These are phyloP conservation scores for Cheilosia urbana DNA, from an alignment of 2,888 invertebrate species.

Conservation along the genomic window DNA sequence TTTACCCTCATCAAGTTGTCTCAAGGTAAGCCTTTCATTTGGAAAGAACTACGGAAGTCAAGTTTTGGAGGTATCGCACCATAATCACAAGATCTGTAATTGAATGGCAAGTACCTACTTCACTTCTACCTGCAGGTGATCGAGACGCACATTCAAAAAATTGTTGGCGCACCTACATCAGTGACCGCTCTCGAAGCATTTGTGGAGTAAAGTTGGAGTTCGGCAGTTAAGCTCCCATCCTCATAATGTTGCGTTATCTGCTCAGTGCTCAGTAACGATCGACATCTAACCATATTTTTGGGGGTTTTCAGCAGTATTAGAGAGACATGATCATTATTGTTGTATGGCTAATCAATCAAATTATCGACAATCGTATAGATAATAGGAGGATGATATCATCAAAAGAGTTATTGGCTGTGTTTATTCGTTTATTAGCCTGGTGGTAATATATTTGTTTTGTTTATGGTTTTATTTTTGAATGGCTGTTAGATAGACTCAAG, in stretches of 20 bases:
- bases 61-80: no score
- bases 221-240: slow-evolving; percentile 7
- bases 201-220: slow-evolving; percentile 6
- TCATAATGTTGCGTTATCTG: slow-evolving; percentile 34
- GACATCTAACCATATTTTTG: slow-evolving; percentile 42
- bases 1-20: slow-evolving; percentile 9
- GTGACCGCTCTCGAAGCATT: background rate
- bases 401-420: slow-evolving; percentile 57
- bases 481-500: slow-evolving; percentile 57
- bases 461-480: slow-evolving; percentile 68
- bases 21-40: background rate
- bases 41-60: background rate
- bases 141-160: background rate
- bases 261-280: slow-evolving; percentile 34
- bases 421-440: slow-evolving; percentile 65
- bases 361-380: slow-evolving; percentile 72
- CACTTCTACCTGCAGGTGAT: no score
- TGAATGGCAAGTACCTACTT: no score
- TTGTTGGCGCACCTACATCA: background rate
- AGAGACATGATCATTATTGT: slow-evolving; percentile 74
- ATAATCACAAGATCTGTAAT: no score
- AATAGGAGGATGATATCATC: slow-evolving; percentile 67
- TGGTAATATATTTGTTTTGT: slow-evolving; percentile 57
- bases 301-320: slow-evolving; percentile 53
- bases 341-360: slow-evolving; percentile 71